Evolutionary conservation across 2,888 invertebrate species (phyloP), one percentile per base, ranked within the genome.

Genomic region (Eretmocerus hayati): DNA sequence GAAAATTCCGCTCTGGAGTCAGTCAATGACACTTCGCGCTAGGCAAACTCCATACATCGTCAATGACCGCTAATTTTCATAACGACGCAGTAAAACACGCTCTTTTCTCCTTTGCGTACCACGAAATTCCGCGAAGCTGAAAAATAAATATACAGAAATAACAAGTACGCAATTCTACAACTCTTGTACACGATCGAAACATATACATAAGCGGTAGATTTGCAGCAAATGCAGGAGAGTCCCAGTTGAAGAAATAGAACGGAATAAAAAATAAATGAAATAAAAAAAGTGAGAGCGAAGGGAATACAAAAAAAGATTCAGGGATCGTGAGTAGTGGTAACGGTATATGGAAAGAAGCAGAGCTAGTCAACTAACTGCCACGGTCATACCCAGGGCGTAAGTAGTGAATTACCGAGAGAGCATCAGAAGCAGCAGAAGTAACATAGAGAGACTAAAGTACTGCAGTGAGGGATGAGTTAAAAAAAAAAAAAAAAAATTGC

Each of bases 81-180:
- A 47, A 22, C 21, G 18, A 42, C 42, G 21, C 32, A 32, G 21
- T 32, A 36, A 42, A 37, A 31, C 9, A 37, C 22, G 15, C n/a
- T n/a, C n/a, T n/a, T n/a, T n/a, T n/a, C n/a, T n/a, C n/a, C 3
- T 16, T 15, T 5, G 15, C 8, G 16, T n/a, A n/a, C n/a, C 21
- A 20, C 11, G 19, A 42, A 32, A 42, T 48, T 48, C 42, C 32
- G 21, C 22, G 37, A 38, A 38, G 16, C n/a, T 30, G 5, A 22
- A 22, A 30, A 39, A 48, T 16, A 48, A 38, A 43, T 11, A 15
- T 30, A 8, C 30, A 13, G 13, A 15, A 47, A n/a, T n/a, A n/a
- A n/a, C n/a, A n/a, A n/a, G n/a, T n/a, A n/a, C n/a, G n/a, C n/a
- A n/a, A n/a, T n/a, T n/a, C n/a, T n/a, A n/a, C n/a, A n/a, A n/a